Conservation (phyloP, 53 echinoderm and acorn worm genomes). For the Hippasteria phrygiana region DNA sequence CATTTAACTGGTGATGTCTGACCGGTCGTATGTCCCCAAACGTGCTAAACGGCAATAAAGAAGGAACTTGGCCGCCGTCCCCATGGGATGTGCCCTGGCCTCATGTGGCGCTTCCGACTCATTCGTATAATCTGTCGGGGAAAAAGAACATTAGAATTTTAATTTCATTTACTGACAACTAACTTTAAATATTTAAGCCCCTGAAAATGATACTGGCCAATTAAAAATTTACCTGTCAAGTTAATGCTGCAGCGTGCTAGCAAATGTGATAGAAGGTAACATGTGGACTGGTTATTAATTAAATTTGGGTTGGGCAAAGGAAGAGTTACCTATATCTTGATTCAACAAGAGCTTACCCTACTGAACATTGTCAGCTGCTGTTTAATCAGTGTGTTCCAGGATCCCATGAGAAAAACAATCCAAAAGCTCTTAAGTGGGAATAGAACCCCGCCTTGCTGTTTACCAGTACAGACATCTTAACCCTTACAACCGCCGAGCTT, state of each 20-base stretch:
- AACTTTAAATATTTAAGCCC: neutral
- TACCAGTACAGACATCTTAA: no score
- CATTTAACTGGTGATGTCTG: constrained; percentile 40
- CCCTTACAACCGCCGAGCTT: no score
- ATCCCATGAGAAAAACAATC: no score
- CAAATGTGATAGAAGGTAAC: constrained; percentile 1
- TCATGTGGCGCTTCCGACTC: neutral
- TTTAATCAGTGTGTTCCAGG: no score
- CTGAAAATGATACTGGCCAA: constrained; percentile 2
- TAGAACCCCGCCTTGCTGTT: no score
- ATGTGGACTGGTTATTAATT: constrained; percentile 9
- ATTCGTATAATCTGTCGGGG: neutral
- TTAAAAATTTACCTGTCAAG: neutral
- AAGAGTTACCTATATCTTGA: neutral
- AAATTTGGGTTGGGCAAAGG: neutral
- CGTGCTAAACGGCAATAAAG: constrained; percentile 37
- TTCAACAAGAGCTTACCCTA: no score
- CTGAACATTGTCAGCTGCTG: no score
- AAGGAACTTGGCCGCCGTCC: neutral
- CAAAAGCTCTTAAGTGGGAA: no score
- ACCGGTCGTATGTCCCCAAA: neutral
- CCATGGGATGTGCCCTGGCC: neutral
- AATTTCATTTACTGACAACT: neutral
- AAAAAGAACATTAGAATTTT: neutral
- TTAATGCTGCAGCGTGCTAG: neutral